Conservation (phyloP, 2,113 vertebrate species). For the Pteruthius melanotis region DNA sequence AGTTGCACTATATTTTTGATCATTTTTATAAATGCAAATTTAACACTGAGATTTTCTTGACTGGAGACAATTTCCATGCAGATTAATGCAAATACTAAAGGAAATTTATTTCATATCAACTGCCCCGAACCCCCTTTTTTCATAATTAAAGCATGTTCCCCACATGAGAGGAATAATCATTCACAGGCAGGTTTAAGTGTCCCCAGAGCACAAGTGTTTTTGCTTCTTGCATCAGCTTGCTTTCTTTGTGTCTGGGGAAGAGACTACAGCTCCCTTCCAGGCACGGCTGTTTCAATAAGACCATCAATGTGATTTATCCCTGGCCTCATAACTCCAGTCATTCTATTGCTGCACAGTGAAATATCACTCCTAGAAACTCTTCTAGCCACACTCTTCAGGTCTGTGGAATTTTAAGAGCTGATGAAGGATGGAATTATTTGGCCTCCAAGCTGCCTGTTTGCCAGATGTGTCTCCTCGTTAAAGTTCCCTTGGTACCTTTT, state of each 20-base stretch:
- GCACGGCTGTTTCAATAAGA: background rate
- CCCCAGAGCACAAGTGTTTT: background rate
- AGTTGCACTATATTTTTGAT: background rate
- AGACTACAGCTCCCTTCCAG: slow-evolving; percentile 13
- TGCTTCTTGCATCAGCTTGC: slow-evolving; percentile 1
- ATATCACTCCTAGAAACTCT: slow-evolving; percentile 38
- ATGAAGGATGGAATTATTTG: slow-evolving; percentile 19
- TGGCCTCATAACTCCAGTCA: slow-evolving; percentile 47
- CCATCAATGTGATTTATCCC: slow-evolving; percentile 52
- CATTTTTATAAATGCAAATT: background rate
- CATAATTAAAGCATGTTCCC: background rate
- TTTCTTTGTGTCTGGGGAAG: slow-evolving; percentile 11
- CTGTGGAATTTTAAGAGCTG: slow-evolving; percentile 32
- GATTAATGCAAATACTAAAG: background rate
- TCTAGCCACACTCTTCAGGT: background rate
- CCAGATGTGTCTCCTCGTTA: slow-evolving; percentile 20
- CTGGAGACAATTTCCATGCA: background rate
- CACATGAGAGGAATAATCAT: background rate
- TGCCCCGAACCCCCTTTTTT: background rate
- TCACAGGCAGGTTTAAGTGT: background rate
- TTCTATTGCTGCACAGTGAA: slow-evolving; percentile 33
- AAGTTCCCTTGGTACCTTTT: slow-evolving; percentile 7
- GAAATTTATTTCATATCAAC: background rate
- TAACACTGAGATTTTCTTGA: background rate
- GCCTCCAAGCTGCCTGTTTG: background rate